Evolutionary conservation across 2,113 vertebrate species (phyloP).

Genomic region (Uropsilus gracilis): DNA sequence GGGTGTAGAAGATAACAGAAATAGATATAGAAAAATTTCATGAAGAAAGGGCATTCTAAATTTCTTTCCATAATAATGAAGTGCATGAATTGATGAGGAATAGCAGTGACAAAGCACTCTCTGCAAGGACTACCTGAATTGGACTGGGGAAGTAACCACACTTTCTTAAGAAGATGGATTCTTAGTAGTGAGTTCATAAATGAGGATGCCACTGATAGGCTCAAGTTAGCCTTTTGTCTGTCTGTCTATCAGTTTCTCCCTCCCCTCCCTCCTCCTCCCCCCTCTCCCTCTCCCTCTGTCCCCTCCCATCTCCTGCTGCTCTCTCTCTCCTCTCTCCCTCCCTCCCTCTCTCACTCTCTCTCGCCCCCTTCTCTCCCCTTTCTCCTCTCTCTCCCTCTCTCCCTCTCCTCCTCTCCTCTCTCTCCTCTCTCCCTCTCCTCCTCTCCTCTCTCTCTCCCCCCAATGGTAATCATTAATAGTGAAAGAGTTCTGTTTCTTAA

Average conservation of each 20-base stretch:
- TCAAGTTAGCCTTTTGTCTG: neutral
- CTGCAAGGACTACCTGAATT: neutral
- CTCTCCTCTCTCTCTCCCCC: no score
- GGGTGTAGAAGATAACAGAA: constrained; percentile 6
- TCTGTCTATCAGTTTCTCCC: no score
- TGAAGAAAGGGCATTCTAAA: neutral
- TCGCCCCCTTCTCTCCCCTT: no score
- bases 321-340: no score
- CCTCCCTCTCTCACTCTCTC: no score
- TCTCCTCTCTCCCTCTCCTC: no score
- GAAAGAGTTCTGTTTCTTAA: constrained; percentile 54
- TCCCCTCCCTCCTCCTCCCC: no score
- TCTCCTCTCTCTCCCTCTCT: no score
- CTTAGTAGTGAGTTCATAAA: neutral
- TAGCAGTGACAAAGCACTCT: neutral
- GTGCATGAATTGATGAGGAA: neutral
- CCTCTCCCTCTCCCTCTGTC: no score
- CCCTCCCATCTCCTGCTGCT: no score
- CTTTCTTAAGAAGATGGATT: neutral
- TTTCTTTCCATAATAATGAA: constrained; percentile 29
- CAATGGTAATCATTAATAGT: constrained; percentile 11
- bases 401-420: no score
- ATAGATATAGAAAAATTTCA: neutral
- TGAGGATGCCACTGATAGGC: neutral
- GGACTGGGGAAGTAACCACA: neutral